Conservation (phyloP, 2,888 invertebrate species). For the Nephrotoma guestfalica region DNA sequence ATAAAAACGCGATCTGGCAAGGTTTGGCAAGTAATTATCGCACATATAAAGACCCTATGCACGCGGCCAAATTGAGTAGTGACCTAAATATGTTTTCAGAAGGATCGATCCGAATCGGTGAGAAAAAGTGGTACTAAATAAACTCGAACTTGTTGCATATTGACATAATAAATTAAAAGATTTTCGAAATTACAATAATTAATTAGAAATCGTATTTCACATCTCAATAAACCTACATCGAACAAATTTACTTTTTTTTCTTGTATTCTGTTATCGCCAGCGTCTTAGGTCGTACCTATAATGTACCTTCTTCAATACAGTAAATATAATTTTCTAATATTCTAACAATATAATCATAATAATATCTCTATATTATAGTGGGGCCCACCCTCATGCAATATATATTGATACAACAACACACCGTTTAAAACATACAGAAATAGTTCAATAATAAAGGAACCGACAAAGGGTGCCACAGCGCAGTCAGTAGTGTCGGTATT, state of each 20-base stretch:
- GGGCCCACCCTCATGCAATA: not conserved
- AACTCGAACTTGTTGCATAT: not conserved
- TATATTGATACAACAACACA: not conserved
- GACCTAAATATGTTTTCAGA: not conserved
- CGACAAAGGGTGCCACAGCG: slow-evolving; percentile 9
- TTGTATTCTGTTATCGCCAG: not conserved
- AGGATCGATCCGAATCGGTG: not conserved
- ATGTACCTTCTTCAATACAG: not conserved
- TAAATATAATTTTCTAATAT: not conserved
- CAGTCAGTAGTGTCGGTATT: slow-evolving; percentile 3
- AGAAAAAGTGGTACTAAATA: not conserved
- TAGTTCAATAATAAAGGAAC: slow-evolving; percentile 1
- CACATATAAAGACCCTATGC: not conserved
- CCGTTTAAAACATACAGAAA: not conserved
- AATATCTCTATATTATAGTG: not conserved
- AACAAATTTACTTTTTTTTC: not conserved
- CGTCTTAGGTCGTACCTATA: not conserved
- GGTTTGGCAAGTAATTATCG: not conserved
- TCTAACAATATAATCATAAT: not conserved
- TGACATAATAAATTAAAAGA: not conserved
- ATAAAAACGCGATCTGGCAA: not conserved
- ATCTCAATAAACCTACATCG: not conserved
- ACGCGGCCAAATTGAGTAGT: not conserved
- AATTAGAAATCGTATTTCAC: not conserved
- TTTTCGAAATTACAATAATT: not conserved